These are phyloP conservation scores for Psophia crepitans DNA, from an alignment of 2,113 vertebrate genomes.

Conservation along the genomic window DNA sequence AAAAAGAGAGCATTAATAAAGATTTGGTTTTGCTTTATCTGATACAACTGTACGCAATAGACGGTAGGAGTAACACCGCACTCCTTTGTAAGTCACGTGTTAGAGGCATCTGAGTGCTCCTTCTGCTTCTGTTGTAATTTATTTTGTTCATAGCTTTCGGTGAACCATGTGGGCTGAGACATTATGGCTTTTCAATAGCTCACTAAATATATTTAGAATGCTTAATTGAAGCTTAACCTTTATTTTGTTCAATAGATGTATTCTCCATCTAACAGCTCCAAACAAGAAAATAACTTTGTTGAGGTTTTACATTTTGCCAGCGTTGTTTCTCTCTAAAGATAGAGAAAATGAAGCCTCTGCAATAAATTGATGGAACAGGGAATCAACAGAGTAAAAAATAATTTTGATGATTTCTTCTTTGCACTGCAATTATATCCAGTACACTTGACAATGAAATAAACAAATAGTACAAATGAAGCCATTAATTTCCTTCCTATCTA, in stretches of 20 bases:
- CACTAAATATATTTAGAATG: conserved; percentile 66
- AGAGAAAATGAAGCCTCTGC: conserved; percentile 5
- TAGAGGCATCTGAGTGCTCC: not conserved
- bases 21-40: not conserved
- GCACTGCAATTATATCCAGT: conserved; percentile 67
- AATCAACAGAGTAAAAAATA: conserved; percentile 64
- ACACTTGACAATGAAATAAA: conserved; percentile 71
- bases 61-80: not conserved
- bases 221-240: conserved; percentile 69
- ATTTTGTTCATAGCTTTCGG: conserved; percentile 6
- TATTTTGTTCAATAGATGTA: conserved; percentile 55
- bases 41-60: not conserved
- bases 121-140: conserved; percentile 34
- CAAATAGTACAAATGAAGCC: conserved; percentile 75
- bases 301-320: conserved; percentile 46
- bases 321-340: conserved; percentile 50
- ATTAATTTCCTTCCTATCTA: conserved; percentile 73
- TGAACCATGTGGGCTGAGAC: conserved; percentile 44
- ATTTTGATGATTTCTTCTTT: conserved; percentile 71
- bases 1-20: not conserved
- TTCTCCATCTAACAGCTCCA: conserved; percentile 42
- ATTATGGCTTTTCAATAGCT: conserved; percentile 58
- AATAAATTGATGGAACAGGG: conserved; percentile 46
- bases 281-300: conserved; percentile 41
- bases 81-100: not conserved